These are phyloP conservation scores for Trichonephila clavata DNA, from an alignment of 1,140 invertebrate genomes.

Conservation along the genomic window DNA sequence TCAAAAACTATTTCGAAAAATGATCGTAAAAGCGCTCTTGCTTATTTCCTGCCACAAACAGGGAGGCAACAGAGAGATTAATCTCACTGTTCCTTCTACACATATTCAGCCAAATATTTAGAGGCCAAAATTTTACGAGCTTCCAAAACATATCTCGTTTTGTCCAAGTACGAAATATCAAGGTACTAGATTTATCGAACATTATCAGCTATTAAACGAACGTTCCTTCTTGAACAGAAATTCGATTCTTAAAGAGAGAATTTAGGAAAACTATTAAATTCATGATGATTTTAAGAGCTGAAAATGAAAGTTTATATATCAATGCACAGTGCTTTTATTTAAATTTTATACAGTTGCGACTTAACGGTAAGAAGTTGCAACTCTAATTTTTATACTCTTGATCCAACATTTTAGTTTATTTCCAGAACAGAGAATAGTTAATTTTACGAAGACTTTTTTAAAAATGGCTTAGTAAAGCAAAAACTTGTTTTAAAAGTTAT, in stretches of 20 bases:
- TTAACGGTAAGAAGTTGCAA: too few species aligned
- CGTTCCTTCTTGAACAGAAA: neutral
- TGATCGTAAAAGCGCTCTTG: neutral
- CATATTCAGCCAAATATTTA: conserved; percentile 42
- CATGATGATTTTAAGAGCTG: neutral
- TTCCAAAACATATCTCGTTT: conserved; percentile 57
- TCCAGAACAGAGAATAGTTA: too few species aligned
- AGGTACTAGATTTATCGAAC: neutral
- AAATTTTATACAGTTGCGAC: neutral
- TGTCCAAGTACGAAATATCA: conserved; percentile 40
- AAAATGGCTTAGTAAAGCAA: too few species aligned
- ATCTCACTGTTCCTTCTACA: neutral
- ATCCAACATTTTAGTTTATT: too few species aligned
- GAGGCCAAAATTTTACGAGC: conserved; percentile 61
- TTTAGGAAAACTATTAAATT: neutral
- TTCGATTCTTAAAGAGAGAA: neutral
- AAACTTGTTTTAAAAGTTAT: too few species aligned
- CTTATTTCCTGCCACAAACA: neutral
- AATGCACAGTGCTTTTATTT: neutral
- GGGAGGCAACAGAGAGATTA: neutral
- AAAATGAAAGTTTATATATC: neutral
- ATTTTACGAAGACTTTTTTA: too few species aligned
- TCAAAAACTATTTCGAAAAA: too few species aligned
- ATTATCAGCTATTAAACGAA: neutral
- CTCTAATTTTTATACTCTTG: too few species aligned